These are phyloP conservation scores for Conops quadrifasciatus DNA, from an alignment of 2,888 invertebrate species.

Conservation along the genomic window DNA sequence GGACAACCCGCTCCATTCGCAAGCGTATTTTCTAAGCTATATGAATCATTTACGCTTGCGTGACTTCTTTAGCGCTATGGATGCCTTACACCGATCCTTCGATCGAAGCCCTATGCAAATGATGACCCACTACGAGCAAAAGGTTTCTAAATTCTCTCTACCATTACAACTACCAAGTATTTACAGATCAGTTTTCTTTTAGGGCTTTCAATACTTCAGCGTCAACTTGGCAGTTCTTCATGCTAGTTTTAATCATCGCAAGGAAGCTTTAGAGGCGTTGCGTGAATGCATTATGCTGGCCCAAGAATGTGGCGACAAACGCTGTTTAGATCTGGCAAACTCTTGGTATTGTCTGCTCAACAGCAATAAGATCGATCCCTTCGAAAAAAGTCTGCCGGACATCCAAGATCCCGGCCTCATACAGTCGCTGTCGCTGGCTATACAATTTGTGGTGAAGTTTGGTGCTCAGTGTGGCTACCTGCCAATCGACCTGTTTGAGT, in stretches of 20 bases:
- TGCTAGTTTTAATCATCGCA: slow-evolving; percentile 78
- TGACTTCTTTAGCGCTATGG: slow-evolving; percentile 74
- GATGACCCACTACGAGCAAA: slow-evolving; percentile 81
- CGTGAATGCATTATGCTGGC: slow-evolving; percentile 87
- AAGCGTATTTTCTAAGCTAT: slow-evolving; percentile 83
- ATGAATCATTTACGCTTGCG: slow-evolving; percentile 87
- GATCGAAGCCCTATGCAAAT: slow-evolving; percentile 73
- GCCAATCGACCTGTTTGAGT: slow-evolving; percentile 69
- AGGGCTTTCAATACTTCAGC: slow-evolving; percentile 84
- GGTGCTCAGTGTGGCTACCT: slow-evolving; percentile 68
- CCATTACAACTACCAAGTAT: neutral
- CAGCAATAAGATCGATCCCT: slow-evolving; percentile 68
- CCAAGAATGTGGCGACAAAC: slow-evolving; percentile 86
- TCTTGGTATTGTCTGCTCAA: slow-evolving; percentile 78
- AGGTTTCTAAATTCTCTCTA: slow-evolving; percentile 60
- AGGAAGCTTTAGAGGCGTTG: slow-evolving; percentile 81
- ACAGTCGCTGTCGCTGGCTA: slow-evolving; percentile 77
- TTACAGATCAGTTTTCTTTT: too few species aligned
- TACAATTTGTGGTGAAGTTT: slow-evolving; percentile 80
- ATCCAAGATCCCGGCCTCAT: slow-evolving; percentile 74
- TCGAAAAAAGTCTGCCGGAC: slow-evolving; percentile 75
- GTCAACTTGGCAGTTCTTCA: slow-evolving; percentile 90
- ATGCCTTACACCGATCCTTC: slow-evolving; percentile 70
- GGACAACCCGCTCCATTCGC: slow-evolving; percentile 61
- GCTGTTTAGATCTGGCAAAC: slow-evolving; percentile 85